A percentile compares a stretch with the other conserved stretches of the same genome.
Evolutionary conservation across 2,888 invertebrate species (phyloP).

Genomic region (Cataglyphis albicans): DNA sequence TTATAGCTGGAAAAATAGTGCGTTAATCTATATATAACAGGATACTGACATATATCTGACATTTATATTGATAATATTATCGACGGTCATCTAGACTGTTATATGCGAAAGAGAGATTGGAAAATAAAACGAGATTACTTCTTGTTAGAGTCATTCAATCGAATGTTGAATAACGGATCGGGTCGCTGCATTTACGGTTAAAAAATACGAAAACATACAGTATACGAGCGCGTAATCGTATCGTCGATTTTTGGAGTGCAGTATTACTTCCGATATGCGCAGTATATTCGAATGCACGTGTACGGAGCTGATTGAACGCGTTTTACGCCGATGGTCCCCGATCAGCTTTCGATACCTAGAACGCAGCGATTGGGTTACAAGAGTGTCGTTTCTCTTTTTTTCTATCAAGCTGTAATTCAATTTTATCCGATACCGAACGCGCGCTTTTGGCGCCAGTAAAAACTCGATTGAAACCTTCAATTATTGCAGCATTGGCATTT

Average conservation of each 20-base stretch:
- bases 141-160: slow-evolving; percentile 52
- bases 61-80: slow-evolving; percentile 34
- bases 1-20: not conserved
- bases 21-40: slow-evolving; percentile 16
- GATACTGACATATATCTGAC: slow-evolving; percentile 19
- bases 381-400: slow-evolving; percentile 17
- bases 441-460: slow-evolving; percentile 42
- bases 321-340: slow-evolving; percentile 53
- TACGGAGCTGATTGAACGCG: slow-evolving; percentile 56
- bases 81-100: not conserved
- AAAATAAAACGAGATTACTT: slow-evolving; percentile 40
- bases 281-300: slow-evolving; percentile 30
- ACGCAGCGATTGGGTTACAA: slow-evolving; percentile 40
- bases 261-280: slow-evolving; percentile 53
- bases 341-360: slow-evolving; percentile 57
- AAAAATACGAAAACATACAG: slow-evolving; percentile 51
- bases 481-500: slow-evolving; percentile 45
- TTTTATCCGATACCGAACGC: slow-evolving; percentile 49
- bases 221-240: slow-evolving; percentile 40
- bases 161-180: slow-evolving; percentile 47
- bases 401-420: slow-evolving; percentile 63
- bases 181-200: slow-evolving; percentile 45
- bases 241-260: slow-evolving; percentile 55
- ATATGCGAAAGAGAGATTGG: slow-evolving; percentile 19
- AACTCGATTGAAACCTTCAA: slow-evolving; percentile 60